A percentile compares a stretch with the other conserved stretches of the same genome.
phyloP scores from a whole-genome alignment of 1,140 invertebrate species.

The Streblospio benedicti region DNA sequence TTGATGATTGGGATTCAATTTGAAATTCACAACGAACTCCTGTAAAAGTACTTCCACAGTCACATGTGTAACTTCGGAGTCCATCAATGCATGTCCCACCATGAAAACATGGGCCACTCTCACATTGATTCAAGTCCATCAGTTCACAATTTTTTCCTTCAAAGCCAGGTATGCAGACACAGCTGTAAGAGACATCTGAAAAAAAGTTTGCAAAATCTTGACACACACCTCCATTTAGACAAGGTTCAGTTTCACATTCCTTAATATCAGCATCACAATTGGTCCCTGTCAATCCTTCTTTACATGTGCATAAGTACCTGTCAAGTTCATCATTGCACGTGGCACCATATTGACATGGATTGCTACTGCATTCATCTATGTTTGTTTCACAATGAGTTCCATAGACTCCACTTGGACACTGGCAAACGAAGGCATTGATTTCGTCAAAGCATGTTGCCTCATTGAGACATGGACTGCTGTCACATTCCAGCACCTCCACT shows the following conservation, averaged over 20 bases:
- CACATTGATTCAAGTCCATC: constrained; percentile 12
- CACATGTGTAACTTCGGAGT: constrained; percentile 74
- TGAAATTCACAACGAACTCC: too few relatives aligned
- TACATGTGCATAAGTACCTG: constrained; percentile 88
- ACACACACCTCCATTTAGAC: constrained; percentile 19
- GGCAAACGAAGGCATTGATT: constrained; percentile 59
- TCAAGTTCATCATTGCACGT: constrained; percentile 80
- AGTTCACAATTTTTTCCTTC: background rate
- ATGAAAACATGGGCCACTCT: constrained; percentile 15
- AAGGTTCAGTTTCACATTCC: constrained; percentile 11
- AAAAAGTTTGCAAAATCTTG: constrained; percentile 52
- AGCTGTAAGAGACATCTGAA: constrained; percentile 21
- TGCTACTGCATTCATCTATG: constrained; percentile 83
- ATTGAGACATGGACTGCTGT: constrained; percentile 52
- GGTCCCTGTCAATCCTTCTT: constrained; percentile 77
- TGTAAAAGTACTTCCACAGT: constrained; percentile 76
- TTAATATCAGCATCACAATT: constrained; percentile 62
- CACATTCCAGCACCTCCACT: constrained; percentile 77
- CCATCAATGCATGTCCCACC: constrained; percentile 66
- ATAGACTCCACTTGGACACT: constrained; percentile 80
- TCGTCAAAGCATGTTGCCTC: constrained; percentile 54
- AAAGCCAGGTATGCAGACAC: constrained; percentile 50
- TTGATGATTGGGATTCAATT: too few relatives aligned
- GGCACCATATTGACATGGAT: constrained; percentile 43
- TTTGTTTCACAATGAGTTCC: constrained; percentile 84